Percentiles rank a stretch among this genome's conserved stretches.
These are phyloP conservation scores for Anisognathus igniventris DNA, from an alignment of 2,797 vertebrate genomes.

Conservation along the genomic window DNA sequence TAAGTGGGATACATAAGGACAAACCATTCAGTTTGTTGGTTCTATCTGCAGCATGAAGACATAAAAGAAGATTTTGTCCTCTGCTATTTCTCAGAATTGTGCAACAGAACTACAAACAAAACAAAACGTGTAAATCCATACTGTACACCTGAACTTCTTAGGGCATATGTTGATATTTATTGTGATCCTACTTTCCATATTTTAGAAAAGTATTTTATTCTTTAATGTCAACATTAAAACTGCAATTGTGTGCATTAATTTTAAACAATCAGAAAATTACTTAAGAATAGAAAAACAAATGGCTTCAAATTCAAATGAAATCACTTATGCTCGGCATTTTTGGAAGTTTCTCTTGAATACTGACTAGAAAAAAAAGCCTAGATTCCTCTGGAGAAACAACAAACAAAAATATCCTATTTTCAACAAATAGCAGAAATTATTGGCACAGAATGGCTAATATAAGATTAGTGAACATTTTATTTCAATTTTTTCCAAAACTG, in stretches of 20 bases:
- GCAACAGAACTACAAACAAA: not conserved
- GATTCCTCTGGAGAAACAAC: not conserved
- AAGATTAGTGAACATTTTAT: not conserved
- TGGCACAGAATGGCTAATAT: not conserved
- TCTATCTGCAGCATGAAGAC: not conserved
- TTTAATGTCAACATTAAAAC: not conserved
- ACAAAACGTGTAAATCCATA: rapidly evolving
- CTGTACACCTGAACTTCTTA: not conserved
- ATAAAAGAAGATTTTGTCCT: not conserved
- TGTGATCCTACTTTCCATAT: not conserved
- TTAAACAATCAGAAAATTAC: not conserved
- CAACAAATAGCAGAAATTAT: not conserved
- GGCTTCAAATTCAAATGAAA: not conserved
- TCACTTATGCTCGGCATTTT: not conserved
- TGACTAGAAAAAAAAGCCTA: not conserved
- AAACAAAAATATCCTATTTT: not conserved
- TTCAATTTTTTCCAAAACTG: not conserved
- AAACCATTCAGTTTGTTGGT: not conserved
- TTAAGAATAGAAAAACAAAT: not conserved
- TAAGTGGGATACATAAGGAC: not conserved
- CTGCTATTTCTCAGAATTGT: not conserved
- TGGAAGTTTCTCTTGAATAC: not conserved
- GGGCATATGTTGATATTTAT: not conserved
- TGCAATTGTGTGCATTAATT: not conserved
- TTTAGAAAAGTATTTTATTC: not conserved